These are phyloP conservation scores for Lysiphlebus fabarum DNA, from an alignment of 1,140 invertebrate genomes.

Conservation along the genomic window DNA sequence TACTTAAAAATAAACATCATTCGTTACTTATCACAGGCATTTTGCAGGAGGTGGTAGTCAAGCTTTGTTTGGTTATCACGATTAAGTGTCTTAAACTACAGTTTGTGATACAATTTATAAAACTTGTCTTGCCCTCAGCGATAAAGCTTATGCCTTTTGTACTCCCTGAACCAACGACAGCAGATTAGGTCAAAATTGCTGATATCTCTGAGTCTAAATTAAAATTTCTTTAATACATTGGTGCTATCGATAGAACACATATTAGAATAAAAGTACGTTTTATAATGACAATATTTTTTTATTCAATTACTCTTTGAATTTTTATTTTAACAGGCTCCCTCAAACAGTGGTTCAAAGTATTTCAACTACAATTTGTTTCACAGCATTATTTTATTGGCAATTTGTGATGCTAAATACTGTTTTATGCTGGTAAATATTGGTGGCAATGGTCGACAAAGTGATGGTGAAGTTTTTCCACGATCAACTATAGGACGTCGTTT, in stretches of 20 bases:
- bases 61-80: neutral
- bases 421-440: slow-evolving; percentile 41
- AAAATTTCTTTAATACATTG: slow-evolving; percentile 39
- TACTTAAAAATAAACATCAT: no score
- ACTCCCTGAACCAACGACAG: neutral
- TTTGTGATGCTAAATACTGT: slow-evolving; percentile 27
- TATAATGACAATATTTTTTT: neutral
- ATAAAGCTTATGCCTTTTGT: neutral
- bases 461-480: slow-evolving; percentile 27
- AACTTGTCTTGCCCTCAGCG: slow-evolving; percentile 4
- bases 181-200: slow-evolving; percentile 3
- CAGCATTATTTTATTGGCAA: slow-evolving; percentile 40
- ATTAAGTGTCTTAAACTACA: neutral
- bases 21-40: no score
- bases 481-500: slow-evolving; percentile 7
- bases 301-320: neutral
- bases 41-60: slow-evolving; percentile 9
- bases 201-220: slow-evolving; percentile 4
- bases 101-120: slow-evolving; percentile 4
- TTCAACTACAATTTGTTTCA: slow-evolving; percentile 44
- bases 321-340: slow-evolving; percentile 12
- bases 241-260: slow-evolving; percentile 51
- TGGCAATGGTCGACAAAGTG: slow-evolving; percentile 30
- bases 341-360: slow-evolving; percentile 31
- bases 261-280: slow-evolving; percentile 26